Evolutionary conservation across 2,797 vertebrate genomes (phyloP).

Genomic region (Falco rusticolus): DNA sequence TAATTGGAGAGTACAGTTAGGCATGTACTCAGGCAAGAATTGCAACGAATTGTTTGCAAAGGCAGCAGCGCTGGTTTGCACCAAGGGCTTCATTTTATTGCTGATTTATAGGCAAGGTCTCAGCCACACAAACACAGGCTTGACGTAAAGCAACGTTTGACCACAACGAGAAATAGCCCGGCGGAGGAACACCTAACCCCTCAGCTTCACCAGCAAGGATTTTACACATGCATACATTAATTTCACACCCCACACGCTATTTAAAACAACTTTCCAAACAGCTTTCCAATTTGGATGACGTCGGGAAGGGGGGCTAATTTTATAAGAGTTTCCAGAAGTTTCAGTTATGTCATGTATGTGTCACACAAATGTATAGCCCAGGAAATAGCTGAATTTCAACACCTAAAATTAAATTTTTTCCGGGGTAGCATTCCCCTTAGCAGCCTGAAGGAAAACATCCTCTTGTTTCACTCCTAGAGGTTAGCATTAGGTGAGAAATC

Average conservation of each 20-base stretch:
- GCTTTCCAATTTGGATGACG: slow-evolving; percentile 16
- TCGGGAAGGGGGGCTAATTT: not conserved
- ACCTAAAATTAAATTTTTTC: slow-evolving; percentile 71
- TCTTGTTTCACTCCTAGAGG: not conserved
- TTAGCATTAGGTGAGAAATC: slow-evolving; percentile 3
- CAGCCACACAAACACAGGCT: not conserved
- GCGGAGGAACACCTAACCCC: not conserved
- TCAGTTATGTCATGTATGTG: slow-evolving; percentile 51
- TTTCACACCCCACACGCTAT: not conserved
- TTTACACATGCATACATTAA: not conserved
- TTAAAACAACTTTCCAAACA: slow-evolving; percentile 42
- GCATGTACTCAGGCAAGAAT: not conserved
- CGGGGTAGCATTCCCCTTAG: slow-evolving; percentile 13
- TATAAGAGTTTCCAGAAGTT: slow-evolving; percentile 63
- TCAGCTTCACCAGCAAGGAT: not conserved
- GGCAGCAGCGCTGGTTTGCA: not conserved
- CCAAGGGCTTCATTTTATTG: not conserved
- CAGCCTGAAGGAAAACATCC: slow-evolving; percentile 49
- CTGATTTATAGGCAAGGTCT: not conserved
- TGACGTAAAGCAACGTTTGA: not conserved
- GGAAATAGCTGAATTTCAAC: slow-evolving; percentile 74
- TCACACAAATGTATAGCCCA: slow-evolving; percentile 18
- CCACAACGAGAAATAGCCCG: not conserved
- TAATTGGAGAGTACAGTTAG: not conserved
- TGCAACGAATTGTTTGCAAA: not conserved